Evolutionary conservation across 1,140 invertebrate species (phyloP).

Genomic region (Ylistrum balloti): DNA sequence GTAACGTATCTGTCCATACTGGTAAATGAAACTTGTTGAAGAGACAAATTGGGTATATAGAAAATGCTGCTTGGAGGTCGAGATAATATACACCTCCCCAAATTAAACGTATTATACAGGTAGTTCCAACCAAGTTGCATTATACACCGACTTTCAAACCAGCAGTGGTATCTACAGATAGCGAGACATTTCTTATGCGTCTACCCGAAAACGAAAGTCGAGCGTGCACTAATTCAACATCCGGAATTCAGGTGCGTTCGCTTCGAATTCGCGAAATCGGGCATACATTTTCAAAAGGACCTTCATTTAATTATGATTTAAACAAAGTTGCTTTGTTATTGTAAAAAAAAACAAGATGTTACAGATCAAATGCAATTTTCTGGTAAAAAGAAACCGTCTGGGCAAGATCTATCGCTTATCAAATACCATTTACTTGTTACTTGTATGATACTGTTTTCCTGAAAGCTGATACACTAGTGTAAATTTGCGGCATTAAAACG

Average conservation of each 20-base stretch:
- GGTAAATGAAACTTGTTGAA: background rate
- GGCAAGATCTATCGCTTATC: too few relatives aligned
- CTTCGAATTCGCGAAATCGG: background rate
- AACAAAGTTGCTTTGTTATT: too few relatives aligned
- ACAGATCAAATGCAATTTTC: too few relatives aligned
- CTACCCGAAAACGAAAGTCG: constrained; percentile 1
- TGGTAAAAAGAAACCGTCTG: too few relatives aligned
- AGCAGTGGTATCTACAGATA: too few relatives aligned
- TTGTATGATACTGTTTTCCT: too few relatives aligned
- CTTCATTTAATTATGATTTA: too few relatives aligned
- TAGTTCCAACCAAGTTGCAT: background rate
- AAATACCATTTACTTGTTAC: too few relatives aligned
- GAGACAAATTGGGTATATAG: background rate
- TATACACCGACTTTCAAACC: background rate
- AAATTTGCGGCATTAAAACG: too few relatives aligned
- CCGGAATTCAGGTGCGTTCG: constrained; percentile 17
- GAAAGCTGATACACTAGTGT: too few relatives aligned
- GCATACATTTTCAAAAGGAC: too few relatives aligned
- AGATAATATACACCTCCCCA: background rate
- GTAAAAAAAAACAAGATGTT: too few relatives aligned
- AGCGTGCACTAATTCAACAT: background rate
- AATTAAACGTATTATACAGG: background rate
- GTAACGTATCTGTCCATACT: background rate
- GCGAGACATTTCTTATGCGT: background rate
- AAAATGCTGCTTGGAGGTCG: background rate